Conservation (phyloP, 2,797 vertebrate species). For the Acanthurus lineatus region DNA sequence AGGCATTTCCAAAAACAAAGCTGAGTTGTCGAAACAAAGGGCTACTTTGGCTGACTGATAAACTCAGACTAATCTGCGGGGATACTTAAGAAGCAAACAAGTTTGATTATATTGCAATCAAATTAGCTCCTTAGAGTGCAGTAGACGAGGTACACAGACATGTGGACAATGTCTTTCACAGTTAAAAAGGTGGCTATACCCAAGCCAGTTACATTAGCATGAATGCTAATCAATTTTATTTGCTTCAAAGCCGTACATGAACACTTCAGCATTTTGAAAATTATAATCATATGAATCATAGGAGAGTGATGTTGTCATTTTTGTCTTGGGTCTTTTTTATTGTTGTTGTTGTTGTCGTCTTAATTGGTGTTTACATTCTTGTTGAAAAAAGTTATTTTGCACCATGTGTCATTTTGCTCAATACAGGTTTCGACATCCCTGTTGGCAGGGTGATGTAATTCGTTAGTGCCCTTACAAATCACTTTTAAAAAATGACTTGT, state of each 20-base stretch:
- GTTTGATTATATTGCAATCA: slow-evolving; percentile 46
- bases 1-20: slow-evolving; percentile 51
- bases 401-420: background rate
- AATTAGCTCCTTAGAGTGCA: slow-evolving; percentile 8
- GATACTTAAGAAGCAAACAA: slow-evolving; percentile 51
- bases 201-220: background rate
- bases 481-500: too few relatives aligned
- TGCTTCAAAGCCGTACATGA: slow-evolving; percentile 11
- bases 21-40: slow-evolving; percentile 42
- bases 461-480: too few relatives aligned
- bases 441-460: too few relatives aligned
- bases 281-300: too few relatives aligned
- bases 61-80: slow-evolving; percentile 38
- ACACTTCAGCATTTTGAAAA: background rate
- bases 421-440: background rate
- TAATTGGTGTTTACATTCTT: background rate
- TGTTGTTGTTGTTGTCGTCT: background rate
- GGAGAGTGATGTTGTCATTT: background rate
- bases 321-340: background rate
- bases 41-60: slow-evolving; percentile 43
- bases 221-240: slow-evolving; percentile 1
- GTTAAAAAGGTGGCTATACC: slow-evolving; percentile 18
- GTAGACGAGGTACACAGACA: slow-evolving; percentile 25
- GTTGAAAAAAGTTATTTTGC: background rate
- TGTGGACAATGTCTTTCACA: background rate